phyloP scores from a whole-genome alignment of 1,140 invertebrate species.

The Drosophila neocordata region DNA sequence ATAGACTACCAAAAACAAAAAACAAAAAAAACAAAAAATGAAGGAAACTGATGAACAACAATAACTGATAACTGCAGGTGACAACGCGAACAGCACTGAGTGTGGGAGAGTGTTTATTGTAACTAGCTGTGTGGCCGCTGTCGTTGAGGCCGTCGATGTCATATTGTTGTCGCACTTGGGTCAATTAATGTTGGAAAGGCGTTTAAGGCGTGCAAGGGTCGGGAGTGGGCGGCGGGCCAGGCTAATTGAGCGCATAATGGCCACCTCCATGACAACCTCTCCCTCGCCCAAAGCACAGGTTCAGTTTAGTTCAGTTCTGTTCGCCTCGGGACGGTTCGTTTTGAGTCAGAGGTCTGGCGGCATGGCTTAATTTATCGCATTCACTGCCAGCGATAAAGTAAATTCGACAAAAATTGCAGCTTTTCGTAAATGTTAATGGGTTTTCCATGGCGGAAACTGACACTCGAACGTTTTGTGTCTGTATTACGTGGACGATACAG shows the following conservation, averaged over 20 bases:
- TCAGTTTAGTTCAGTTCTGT: neutral
- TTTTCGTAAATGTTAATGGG: conserved; percentile 19
- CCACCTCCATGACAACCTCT: neutral
- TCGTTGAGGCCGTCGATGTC: neutral
- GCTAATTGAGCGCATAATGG: conserved; percentile 63
- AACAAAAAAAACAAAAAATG: neutral
- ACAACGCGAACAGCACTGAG: conserved; percentile 23
- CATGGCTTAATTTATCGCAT: conserved; percentile 51
- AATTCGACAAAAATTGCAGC: conserved; percentile 6
- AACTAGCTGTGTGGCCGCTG: neutral
- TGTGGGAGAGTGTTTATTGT: conserved; percentile 9
- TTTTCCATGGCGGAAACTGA: conserved; percentile 51
- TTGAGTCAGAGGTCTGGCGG: conserved; percentile 5
- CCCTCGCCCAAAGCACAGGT: neutral
- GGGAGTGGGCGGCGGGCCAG: conserved; percentile 14
- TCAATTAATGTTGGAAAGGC: conserved; percentile 44
- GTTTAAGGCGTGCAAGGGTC: neutral
- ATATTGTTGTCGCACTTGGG: conserved; percentile 29
- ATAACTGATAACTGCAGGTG: conserved; percentile 61
- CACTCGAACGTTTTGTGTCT: conserved; percentile 37
- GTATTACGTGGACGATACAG: conserved; percentile 26
- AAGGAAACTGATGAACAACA: neutral
- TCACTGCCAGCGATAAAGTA: neutral
- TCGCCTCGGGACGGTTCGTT: conserved; percentile 26
- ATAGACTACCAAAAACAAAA: conserved; percentile 46